phyloP scores from a whole-genome alignment of 1,140 invertebrate genomes.

The Anagrus nilaparvatae region DNA sequence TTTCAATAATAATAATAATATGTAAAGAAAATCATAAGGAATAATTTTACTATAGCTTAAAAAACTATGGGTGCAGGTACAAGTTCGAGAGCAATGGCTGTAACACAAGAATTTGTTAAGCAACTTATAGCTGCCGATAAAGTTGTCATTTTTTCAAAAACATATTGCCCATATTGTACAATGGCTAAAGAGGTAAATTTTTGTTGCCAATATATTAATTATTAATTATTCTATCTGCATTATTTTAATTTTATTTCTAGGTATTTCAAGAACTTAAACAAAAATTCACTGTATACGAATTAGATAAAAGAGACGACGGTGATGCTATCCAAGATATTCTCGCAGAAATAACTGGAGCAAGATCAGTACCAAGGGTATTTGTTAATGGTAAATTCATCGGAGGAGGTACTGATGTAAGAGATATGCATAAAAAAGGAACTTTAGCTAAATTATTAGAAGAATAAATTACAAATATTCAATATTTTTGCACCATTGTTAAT shows the following conservation, averaged over 20 bases:
- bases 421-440: slow-evolving; percentile 56
- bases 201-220: too few relatives aligned
- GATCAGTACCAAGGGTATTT: slow-evolving; percentile 85
- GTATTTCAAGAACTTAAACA: slow-evolving; percentile 62
- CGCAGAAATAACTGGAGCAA: slow-evolving; percentile 69
- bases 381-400: slow-evolving; percentile 83
- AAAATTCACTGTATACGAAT: slow-evolving; percentile 64
- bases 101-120: slow-evolving; percentile 42
- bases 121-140: slow-evolving; percentile 56
- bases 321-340: slow-evolving; percentile 70
- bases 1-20: too few relatives aligned
- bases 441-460: too few relatives aligned
- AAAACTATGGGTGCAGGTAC: slow-evolving; percentile 31
- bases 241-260: slow-evolving; percentile 37
- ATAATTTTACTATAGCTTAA: too few relatives aligned
- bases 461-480: slow-evolving; percentile 25
- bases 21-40: too few relatives aligned
- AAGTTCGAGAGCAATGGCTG: slow-evolving; percentile 25
- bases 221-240: slow-evolving; percentile 17
- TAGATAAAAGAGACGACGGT: slow-evolving; percentile 69
- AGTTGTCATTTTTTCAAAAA: slow-evolving; percentile 86
- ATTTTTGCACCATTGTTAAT: slow-evolving; percentile 1
- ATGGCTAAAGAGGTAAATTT: slow-evolving; percentile 57
- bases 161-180: slow-evolving; percentile 78
- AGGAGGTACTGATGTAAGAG: slow-evolving; percentile 79